Evolutionary conservation across 1,140 invertebrate genomes (phyloP).

Genomic region (Ditylenchus dipsaci): DNA sequence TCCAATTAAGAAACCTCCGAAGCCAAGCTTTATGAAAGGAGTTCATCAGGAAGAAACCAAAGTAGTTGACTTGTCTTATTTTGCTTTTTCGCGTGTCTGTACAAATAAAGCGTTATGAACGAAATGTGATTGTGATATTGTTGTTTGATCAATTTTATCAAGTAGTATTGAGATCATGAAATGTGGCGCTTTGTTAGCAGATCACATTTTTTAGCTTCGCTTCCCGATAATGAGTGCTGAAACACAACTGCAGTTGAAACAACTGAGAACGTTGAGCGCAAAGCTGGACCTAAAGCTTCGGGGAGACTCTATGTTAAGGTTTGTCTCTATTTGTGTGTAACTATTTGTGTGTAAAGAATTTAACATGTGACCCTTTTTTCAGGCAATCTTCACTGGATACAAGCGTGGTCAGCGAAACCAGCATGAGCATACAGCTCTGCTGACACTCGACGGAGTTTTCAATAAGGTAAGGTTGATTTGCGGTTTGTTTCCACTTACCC

Average conservation of each 20-base stretch:
- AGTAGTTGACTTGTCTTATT: background rate
- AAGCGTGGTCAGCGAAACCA: conserved; percentile 93
- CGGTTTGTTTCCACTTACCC: background rate
- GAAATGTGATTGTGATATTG: background rate
- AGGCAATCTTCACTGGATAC: conserved; percentile 91
- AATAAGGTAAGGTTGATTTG: conserved; percentile 62
- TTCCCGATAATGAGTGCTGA: background rate
- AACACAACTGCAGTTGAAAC: background rate
- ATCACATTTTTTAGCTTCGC: no score
- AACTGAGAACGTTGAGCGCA: conserved; percentile 6
- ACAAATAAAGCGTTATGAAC: background rate
- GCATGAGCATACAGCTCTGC: conserved; percentile 88
- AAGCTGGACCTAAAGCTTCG: conserved; percentile 29
- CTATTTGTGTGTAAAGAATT: no score
- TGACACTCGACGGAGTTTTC: conserved; percentile 85
- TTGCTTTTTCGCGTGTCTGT: background rate
- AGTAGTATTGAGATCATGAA: no score
- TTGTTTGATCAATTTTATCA: no score
- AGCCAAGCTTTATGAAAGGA: conserved; percentile 14
- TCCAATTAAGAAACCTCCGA: background rate
- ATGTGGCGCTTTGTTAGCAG: no score
- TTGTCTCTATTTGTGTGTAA: no score
- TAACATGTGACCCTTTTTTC: no score
- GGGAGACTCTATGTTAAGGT: conserved; percentile 38
- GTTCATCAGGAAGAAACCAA: conserved; percentile 13